A percentile compares a stretch with the other conserved stretches of the same genome.
Conservation (phyloP, 2,113 vertebrate species). For the Hippocampus guttulatus region DNA sequence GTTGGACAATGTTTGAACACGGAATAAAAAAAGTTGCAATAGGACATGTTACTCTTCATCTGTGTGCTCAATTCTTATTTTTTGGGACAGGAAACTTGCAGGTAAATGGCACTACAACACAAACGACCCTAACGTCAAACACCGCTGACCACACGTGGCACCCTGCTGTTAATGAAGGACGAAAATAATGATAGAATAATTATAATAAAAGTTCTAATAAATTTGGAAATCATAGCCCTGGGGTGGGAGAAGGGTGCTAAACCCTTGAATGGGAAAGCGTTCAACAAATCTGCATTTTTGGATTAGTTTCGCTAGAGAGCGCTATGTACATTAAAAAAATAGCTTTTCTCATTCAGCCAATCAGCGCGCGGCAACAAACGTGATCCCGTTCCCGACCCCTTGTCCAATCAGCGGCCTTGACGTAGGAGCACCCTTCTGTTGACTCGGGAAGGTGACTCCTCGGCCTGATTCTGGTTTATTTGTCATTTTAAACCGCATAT, state of each 20-base stretch:
- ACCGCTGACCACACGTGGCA: too few relatives aligned
- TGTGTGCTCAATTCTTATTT: too few relatives aligned
- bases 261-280: too few relatives aligned
- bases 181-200: too few relatives aligned
- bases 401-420: conserved; percentile 56
- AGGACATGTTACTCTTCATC: neutral
- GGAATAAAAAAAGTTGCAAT: conserved; percentile 40
- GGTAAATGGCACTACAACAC: too few relatives aligned
- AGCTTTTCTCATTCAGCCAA: conserved; percentile 18
- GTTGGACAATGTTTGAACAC: conserved; percentile 36
- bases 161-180: too few relatives aligned
- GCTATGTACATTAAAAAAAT: neutral
- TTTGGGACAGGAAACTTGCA: too few relatives aligned
- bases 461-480: neutral
- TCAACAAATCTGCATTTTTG: neutral
- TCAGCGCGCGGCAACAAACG: neutral
- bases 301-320: conserved; percentile 6
- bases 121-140: too few relatives aligned
- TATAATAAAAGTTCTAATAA: too few relatives aligned
- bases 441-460: conserved; percentile 67
- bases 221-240: too few relatives aligned
- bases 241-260: too few relatives aligned
- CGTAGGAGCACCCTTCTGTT: conserved; percentile 37
- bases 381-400: neutral
- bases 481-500: neutral